Evolutionary conservation across 2,888 invertebrate species (phyloP), one percentile per base, ranked within the genome.

Genomic region (Dorcus parallelipipedus): DNA sequence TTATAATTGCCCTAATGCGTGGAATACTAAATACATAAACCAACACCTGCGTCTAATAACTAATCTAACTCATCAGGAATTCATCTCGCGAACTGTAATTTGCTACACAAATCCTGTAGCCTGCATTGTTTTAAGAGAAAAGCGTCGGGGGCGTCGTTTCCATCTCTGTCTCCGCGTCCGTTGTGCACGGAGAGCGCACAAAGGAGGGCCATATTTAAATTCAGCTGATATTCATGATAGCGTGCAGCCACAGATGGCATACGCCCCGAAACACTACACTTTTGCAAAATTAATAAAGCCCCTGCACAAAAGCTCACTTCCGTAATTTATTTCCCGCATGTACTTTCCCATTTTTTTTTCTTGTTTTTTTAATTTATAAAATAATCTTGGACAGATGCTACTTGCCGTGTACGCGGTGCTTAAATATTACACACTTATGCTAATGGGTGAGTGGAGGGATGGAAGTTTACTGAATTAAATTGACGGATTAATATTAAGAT

Each of bases 21-120:
- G 43, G 51, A 51, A 55, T 23, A 41, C 56, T 51, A 51, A 56
- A 51, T 51, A 56, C 43, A 56, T 56, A 56, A 50, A 56, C 56
- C 62, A 56, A 57, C 72, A 73, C 72, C 73, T 73, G 74, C 70
- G 69, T 67, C 70, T 70, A 71, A 72, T 73, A 73, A 70, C 70
- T 70, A 72, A 73, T 72, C 70, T 65, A 65, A 64, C 73, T 75
- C 71, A 75, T 76, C 72, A 71, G 55, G 70, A 69, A 76, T 76
- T 76, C 76, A 71, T 71, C 71, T 64, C 70, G 69, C 71, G 71
- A 68, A 71, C 71, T 71, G 71, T 74, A 75, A 75, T 76, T 76
- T 74, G 73, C 73, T 73, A 69, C 71, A 69, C 70, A 72, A 71
- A 71, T 63, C 63, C 63, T 38, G 40, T 49, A 49, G 41, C 43